phyloP scores from a whole-genome alignment of 2,113 vertebrate genomes.

The Nyctereutes procyonoides region DNA sequence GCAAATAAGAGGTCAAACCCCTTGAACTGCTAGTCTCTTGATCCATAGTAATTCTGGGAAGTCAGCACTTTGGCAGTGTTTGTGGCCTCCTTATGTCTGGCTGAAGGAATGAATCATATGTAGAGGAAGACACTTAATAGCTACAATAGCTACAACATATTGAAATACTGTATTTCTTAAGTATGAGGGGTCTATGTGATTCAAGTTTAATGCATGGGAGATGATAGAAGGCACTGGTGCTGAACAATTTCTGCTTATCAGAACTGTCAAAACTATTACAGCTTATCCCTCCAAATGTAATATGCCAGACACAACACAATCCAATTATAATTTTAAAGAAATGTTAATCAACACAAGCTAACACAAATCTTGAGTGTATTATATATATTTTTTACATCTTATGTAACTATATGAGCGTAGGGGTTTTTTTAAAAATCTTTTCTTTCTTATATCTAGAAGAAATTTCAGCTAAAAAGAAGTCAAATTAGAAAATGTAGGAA shows the following conservation, averaged over 20 bases:
- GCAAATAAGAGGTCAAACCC: slow-evolving; percentile 44
- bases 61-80: background rate
- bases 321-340: slow-evolving; percentile 64
- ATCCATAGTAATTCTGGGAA: background rate
- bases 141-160: background rate
- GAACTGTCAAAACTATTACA: background rate
- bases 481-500: background rate
- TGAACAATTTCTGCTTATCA: background rate
- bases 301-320: slow-evolving; percentile 26
- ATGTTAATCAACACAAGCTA: slow-evolving; percentile 41
- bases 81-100: slow-evolving; percentile 1
- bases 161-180: slow-evolving; percentile 57
- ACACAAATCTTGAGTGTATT: background rate
- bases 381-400: background rate
- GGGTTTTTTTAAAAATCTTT: background rate
- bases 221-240: background rate
- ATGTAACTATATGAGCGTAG: background rate
- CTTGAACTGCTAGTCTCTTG: slow-evolving; percentile 43
- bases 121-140: slow-evolving; percentile 14
- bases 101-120: slow-evolving; percentile 62
- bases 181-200: background rate
- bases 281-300: background rate
- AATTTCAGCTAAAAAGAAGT: slow-evolving; percentile 11
- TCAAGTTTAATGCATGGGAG: background rate
- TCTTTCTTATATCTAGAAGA: slow-evolving; percentile 40